Base-by-base conservation (phyloP, 1,140 invertebrate genomes). In the Samia ricini region DNA sequence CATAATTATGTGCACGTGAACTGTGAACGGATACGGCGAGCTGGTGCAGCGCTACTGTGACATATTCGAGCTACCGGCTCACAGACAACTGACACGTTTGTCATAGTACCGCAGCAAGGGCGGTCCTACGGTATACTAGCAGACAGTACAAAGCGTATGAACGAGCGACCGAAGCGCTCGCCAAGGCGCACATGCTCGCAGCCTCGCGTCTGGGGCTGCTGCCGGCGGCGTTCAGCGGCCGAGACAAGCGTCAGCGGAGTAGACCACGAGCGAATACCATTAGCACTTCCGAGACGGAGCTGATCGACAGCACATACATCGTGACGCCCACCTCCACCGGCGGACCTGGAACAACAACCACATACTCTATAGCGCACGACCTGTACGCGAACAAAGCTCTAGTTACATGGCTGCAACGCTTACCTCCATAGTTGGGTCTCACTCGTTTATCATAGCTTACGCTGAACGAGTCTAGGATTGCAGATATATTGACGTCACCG, bases 381-480 rank as follows among this genome's bases (percentile, higher is more conserved):
- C 69, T 71, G 73, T 68, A 71, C 69, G 66, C n/a, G n/a, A n/a
- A n/a, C n/a, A n/a, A n/a, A n/a, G n/a, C n/a, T n/a, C n/a, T n/a
- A n/a, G n/a, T n/a, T n/a, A n/a, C n/a, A n/a, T n/a, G n/a, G n/a
- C n/a, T n/a, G n/a, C 10, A 42, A 19, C 22, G 86, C 96, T 96
- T 93, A 98, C 97, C 97, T 95, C 97, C 97, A 92, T 99, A 99
- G 92, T 98, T 98, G 85, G 98, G 98, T 93, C 98, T 96, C 94
- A 99, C 96, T 95, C 98, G 95, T 95, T 98, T 98, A 93, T 99
- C 98, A 91, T 99, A 99, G 92, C 96, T 97, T 89, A 96, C 94
- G 89, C 96, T 97, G 92, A 98, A 97, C 79, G 95, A 97, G 92
- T 98, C 96, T 91, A 98, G 92, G 82, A 98, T 98, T 83, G 95